Conservation (phyloP, 2,113 vertebrate genomes). For the Spea multiplicata region DNA sequence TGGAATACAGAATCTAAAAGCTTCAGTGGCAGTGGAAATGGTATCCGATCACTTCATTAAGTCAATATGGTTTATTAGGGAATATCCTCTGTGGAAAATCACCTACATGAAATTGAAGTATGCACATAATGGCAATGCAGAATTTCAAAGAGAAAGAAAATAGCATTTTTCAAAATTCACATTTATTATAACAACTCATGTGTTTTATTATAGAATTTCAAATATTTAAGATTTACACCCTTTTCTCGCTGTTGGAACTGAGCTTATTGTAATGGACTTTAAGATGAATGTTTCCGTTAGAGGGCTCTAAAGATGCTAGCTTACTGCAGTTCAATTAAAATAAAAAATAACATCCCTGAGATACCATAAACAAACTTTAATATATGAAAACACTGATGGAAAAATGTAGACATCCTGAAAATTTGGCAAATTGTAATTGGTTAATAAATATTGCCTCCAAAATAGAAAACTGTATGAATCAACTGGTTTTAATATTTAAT, state of each 20-base stretch:
- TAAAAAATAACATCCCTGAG: too few relatives aligned
- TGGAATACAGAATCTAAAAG: constrained; percentile 14
- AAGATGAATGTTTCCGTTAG: constrained; percentile 19
- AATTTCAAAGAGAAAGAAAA: constrained; percentile 31
- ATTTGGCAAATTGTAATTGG: too few relatives aligned
- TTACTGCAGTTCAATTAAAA: too few relatives aligned
- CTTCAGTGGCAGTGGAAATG: background rate
- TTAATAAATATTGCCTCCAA: too few relatives aligned
- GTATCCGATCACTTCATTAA: constrained; percentile 34
- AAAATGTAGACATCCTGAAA: too few relatives aligned
- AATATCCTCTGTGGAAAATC: constrained; percentile 21
- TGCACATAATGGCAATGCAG: constrained; percentile 27
- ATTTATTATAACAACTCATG: constrained; percentile 27
- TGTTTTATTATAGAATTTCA: constrained; percentile 31
- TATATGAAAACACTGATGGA: too few relatives aligned
- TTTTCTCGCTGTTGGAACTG: constrained; percentile 31
- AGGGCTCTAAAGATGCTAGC: background rate
- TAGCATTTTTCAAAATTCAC: constrained; percentile 24
- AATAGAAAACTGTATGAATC: too few relatives aligned
- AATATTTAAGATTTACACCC: constrained; percentile 13
- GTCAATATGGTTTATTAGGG: constrained; percentile 35
- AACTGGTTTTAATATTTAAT: too few relatives aligned
- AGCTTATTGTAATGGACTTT: constrained; percentile 6
- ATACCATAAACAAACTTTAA: too few relatives aligned
- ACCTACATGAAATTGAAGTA: constrained; percentile 37